Percentiles rank a stretch among this genome's conserved stretches.
Evolutionary conservation across 1,140 invertebrate species (phyloP).

Genomic region (Tetramorium parvispinum): DNA sequence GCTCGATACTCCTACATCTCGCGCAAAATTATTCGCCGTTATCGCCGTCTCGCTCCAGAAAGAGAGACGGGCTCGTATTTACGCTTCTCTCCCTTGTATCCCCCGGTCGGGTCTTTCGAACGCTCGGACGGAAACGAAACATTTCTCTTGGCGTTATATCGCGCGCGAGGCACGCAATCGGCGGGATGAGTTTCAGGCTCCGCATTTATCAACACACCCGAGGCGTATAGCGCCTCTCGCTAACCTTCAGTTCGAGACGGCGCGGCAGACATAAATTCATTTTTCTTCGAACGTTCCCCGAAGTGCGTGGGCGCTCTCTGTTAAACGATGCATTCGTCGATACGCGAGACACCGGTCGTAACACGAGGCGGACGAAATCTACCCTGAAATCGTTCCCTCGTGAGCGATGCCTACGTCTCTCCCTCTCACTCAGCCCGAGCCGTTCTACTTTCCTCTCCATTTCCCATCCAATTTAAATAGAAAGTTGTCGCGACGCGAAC

Average conservation of each 20-base stretch:
- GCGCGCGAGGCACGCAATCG: slow-evolving; percentile 74
- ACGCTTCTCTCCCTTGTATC: background rate
- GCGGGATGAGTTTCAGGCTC: slow-evolving; percentile 74
- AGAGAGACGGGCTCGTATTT: background rate
- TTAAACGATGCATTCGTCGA: slow-evolving; percentile 71
- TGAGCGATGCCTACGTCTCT: slow-evolving; percentile 53
- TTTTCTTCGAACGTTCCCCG: slow-evolving; percentile 50
- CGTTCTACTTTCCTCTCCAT: slow-evolving; percentile 42
- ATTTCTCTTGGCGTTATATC: slow-evolving; percentile 61
- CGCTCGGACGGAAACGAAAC: slow-evolving; percentile 67
- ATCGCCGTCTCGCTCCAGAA: background rate
- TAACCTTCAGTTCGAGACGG: slow-evolving; percentile 5
- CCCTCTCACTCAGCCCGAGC: background rate
- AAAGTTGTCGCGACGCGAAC: slow-evolving; percentile 58
- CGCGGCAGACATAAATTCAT: slow-evolving; percentile 69
- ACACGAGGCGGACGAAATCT: slow-evolving; percentile 48
- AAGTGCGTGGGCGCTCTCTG: slow-evolving; percentile 50
- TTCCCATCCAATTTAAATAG: slow-evolving; percentile 62
- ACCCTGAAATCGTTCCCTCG: slow-evolving; percentile 61
- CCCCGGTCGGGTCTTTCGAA: slow-evolving; percentile 53
- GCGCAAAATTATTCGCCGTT: slow-evolving; percentile 52
- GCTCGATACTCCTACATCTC: slow-evolving; percentile 48
- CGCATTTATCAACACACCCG: slow-evolving; percentile 78
- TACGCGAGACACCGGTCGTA: slow-evolving; percentile 44
- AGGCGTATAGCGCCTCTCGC: slow-evolving; percentile 30